A percentile compares a stretch with the other conserved stretches of the same genome.
These are phyloP conservation scores for Atta texana DNA, from an alignment of 1,140 invertebrate genomes.

Conservation along the genomic window DNA sequence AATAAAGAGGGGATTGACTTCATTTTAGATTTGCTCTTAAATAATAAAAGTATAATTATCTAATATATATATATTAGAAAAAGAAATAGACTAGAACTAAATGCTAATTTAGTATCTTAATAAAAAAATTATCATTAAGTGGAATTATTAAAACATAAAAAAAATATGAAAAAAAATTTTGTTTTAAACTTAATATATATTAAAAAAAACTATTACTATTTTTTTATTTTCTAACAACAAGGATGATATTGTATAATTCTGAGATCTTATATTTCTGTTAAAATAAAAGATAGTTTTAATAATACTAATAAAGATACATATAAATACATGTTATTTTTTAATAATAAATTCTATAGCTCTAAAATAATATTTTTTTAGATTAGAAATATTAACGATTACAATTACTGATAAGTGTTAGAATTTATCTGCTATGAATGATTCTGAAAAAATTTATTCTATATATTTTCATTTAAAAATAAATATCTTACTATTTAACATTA, in stretches of 20 bases:
- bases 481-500: neutral
- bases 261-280: neutral
- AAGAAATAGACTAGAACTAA: neutral
- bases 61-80: neutral
- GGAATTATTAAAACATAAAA: neutral
- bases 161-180: no score
- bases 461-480: neutral
- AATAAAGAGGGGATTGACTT: neutral
- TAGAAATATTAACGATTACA: neutral
- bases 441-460: neutral
- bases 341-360: neutral
- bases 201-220: no score
- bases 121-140: no score
- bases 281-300: neutral
- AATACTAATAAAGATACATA: neutral
- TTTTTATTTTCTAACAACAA: no score
- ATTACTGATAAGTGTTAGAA: neutral
- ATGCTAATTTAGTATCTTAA: neutral
- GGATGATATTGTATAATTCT: no score
- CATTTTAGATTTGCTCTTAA: neutral
- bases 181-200: no score
- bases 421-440: neutral
- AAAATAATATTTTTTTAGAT: no score
- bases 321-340: neutral
- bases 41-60: neutral